Base-by-base conservation (phyloP, 2,888 invertebrate species). In the Campoplex nolae region DNA sequence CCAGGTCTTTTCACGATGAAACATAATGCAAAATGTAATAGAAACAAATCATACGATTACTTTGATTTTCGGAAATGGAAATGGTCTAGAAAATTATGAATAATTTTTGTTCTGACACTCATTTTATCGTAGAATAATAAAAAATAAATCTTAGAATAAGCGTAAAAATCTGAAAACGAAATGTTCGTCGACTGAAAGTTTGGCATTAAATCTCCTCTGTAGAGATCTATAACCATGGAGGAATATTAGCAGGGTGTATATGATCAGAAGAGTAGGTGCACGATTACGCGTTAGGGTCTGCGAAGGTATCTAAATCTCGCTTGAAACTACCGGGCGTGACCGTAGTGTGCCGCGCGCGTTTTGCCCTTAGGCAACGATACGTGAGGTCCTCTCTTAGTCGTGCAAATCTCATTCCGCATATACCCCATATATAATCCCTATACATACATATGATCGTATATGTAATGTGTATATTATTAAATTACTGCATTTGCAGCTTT, bases 281-380 rank as follows among this genome's bases (percentile, higher is more conserved):
- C 83, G 76, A 83, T 86, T 80, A 67, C 83, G 83, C 79, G 35
- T 51, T 73, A 75, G 48, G 18, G 68, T 48, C 76, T 76, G 80
- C 80, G 48, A 83, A 88, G 90, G 89, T 92, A 93, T 92, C 92
- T 93, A 92, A 92, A 92, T 92, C 92, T 92, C 90, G 88, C 71
- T 88, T 78, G 90, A 92, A 92, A 93, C 93, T 92, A 92, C 92
- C 91, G 92, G 92, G 91, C 93, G 91, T 92, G 91, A 92, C 91
- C 90, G 87, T 86, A 87, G 86, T 84, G 89, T 84, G 89, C 86
- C 85, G 88, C 76, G 91, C 89, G 89, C 88, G 23, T 87, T 85
- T 83, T 91, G 90, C 90, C 92, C 92, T 88, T 89, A 88, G 92
- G 93, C 91, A 89, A 88, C 92, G 89, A 91, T 92, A 92, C 93